Conservation (phyloP, 2,113 vertebrate species). For the Falco punctatus region DNA sequence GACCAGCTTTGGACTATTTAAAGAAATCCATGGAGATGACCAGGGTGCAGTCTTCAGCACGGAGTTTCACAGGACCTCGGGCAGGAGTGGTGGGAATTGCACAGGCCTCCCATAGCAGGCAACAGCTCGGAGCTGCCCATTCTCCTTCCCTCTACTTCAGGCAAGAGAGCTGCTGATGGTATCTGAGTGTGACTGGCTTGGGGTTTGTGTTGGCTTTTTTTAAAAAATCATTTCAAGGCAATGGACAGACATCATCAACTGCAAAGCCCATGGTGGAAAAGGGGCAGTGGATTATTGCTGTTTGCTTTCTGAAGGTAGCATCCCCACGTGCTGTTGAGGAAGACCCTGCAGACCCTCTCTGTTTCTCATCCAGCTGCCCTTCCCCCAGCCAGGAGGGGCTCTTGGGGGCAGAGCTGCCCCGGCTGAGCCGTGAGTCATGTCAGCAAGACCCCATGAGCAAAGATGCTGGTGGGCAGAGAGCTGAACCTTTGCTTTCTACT, state of each 20-base stretch:
- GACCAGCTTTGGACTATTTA: not conserved
- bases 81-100: not conserved
- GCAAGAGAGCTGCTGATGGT: not conserved
- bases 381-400: not conserved
- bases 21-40: not conserved
- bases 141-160: not conserved
- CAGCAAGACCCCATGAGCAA: not conserved
- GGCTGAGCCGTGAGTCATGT: not conserved
- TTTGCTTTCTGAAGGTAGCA: not conserved
- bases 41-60: not conserved
- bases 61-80: not conserved
- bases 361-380: not conserved
- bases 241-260: not conserved
- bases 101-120: not conserved
- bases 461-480: not conserved
- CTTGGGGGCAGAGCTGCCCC: not conserved
- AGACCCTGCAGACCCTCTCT: not conserved
- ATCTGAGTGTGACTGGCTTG: rapidly evolving
- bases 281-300: not conserved
- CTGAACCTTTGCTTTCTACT: too few relatives aligned
- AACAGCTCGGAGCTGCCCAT: not conserved
- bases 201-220: too few relatives aligned
- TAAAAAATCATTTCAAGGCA: not conserved
- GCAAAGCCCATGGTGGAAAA: not conserved
- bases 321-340: rapidly evolving